Evolutionary conservation across 1,140 invertebrate genomes (phyloP).

Genomic region (Anoplolepis gracilipes): DNA sequence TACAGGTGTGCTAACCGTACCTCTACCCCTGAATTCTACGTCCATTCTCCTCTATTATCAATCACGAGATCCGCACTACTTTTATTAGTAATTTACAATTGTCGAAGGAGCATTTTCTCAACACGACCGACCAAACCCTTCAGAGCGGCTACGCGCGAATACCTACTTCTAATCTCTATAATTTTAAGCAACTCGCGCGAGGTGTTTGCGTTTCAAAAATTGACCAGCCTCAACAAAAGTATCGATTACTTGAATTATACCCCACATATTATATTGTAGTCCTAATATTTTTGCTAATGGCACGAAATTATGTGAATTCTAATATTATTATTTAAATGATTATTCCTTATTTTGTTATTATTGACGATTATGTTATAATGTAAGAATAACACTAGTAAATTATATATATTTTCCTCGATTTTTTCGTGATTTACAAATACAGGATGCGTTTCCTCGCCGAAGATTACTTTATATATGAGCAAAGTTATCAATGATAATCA

Average conservation of each 20-base stretch:
- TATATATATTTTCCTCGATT: not conserved
- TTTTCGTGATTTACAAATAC: not conserved
- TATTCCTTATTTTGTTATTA: not conserved
- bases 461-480: not conserved
- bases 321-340: not conserved
- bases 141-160: not conserved
- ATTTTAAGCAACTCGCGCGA: not conserved
- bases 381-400: not conserved
- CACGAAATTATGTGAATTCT: not conserved
- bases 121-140: not conserved
- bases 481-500: constrained; percentile 6
- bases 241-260: constrained; percentile 12
- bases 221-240: not conserved
- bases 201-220: constrained; percentile 31
- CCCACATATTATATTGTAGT: not conserved
- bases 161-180: constrained; percentile 1
- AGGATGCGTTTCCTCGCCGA: not conserved
- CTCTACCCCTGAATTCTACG: constrained; percentile 27
- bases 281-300: not conserved
- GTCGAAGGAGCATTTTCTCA: constrained; percentile 16
- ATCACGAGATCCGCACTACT: not conserved
- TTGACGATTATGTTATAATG: not conserved
- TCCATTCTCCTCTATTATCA: constrained; percentile 36
- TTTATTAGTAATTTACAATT: constrained; percentile 40
- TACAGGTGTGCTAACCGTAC: constrained; percentile 66